phyloP scores from a whole-genome alignment of 2,888 invertebrate genomes.

The Aleiodes alternator region DNA sequence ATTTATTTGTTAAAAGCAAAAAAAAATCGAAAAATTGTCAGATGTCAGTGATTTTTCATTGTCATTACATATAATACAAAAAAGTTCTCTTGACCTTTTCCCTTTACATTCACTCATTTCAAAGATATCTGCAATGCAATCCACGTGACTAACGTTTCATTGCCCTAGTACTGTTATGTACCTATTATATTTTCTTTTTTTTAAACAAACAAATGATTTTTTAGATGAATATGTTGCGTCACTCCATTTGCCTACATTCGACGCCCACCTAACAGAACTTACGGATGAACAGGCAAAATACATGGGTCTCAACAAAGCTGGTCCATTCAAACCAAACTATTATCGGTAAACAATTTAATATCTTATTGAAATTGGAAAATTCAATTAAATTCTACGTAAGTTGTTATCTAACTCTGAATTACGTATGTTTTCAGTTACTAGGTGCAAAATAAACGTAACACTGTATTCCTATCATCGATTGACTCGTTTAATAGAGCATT shows the following conservation, averaged over 20 bases:
- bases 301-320: constrained; percentile 97
- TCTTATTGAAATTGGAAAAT: neutral
- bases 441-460: constrained; percentile 24
- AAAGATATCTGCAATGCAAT: neutral
- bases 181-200: too few relatives aligned
- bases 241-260: constrained; percentile 96
- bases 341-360: constrained; percentile 83
- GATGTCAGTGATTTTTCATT: too few relatives aligned
- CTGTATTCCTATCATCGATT: neutral
- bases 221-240: constrained; percentile 98
- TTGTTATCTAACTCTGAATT: constrained; percentile 43
- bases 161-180: too few relatives aligned
- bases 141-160: too few relatives aligned
- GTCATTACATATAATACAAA: too few relatives aligned
- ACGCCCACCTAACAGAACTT: constrained; percentile 97
- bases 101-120: too few relatives aligned
- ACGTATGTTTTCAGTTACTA: constrained; percentile 46
- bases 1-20: too few relatives aligned
- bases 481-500: constrained; percentile 43
- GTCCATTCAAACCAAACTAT: constrained; percentile 99
- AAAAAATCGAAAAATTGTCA: too few relatives aligned
- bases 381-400: constrained; percentile 6
- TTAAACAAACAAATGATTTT: constrained; percentile 16
- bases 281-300: constrained; percentile 98
- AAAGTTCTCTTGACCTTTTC: too few relatives aligned